These are phyloP conservation scores for Mormyrus proboscirostris DNA, from an alignment of 2,797 vertebrate species.

Conservation along the genomic window DNA sequence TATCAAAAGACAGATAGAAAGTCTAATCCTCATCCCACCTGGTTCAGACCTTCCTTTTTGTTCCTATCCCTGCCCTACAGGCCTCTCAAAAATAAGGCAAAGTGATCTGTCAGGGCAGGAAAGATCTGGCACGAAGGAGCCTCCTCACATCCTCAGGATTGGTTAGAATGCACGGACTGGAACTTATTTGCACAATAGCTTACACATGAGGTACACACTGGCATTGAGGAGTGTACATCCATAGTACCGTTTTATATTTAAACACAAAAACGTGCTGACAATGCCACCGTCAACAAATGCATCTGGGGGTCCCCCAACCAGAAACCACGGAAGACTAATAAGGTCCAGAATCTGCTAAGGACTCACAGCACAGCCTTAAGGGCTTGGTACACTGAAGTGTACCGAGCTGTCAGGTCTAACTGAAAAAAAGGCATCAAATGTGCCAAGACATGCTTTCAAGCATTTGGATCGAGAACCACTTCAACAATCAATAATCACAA, in stretches of 20 bases:
- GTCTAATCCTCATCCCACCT: background rate
- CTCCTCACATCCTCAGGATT: background rate
- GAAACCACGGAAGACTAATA: background rate
- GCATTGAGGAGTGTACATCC: background rate
- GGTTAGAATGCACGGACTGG: background rate
- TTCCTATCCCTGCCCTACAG: background rate
- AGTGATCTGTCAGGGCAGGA: background rate
- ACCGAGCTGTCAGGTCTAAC: background rate
- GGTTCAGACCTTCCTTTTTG: background rate
- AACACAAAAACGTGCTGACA: background rate
- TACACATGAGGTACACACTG: background rate
- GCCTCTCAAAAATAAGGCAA: background rate
- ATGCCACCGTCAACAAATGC: background rate
- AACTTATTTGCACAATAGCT: background rate
- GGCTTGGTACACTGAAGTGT: background rate
- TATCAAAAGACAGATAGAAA: background rate
- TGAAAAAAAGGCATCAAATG: background rate
- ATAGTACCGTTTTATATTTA: background rate
- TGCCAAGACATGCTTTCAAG: background rate
- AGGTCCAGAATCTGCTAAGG: background rate
- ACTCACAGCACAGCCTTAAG: background rate
- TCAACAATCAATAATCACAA: background rate
- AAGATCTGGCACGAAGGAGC: background rate
- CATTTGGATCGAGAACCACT: background rate
- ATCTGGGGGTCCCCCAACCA: background rate